A percentile compares a stretch with the other conserved stretches of the same genome.
phyloP scores from a whole-genome alignment of 2,888 invertebrate genomes.

The Pycnomerus fuliginosus region DNA sequence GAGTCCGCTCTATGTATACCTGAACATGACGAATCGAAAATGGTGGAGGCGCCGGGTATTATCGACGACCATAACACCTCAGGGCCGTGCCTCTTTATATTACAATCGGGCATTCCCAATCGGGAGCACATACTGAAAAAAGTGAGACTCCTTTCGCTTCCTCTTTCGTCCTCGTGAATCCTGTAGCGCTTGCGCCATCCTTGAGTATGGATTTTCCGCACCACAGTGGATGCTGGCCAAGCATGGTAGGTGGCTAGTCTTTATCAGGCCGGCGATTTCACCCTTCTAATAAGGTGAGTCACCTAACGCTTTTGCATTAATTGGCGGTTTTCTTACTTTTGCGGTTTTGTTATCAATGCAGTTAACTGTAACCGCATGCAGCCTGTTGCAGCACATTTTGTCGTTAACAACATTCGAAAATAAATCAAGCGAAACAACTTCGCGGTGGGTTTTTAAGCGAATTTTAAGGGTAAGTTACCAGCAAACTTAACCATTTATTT shows the following conservation, averaged over 20 bases:
- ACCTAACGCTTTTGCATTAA: constrained; percentile 14
- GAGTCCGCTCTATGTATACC: too few species aligned
- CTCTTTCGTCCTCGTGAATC: too few species aligned
- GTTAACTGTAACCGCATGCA: constrained; percentile 1
- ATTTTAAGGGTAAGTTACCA: too few species aligned
- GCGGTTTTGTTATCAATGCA: constrained; percentile 1
- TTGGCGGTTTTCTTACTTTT: background rate
- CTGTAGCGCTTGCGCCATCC: constrained; percentile 26
- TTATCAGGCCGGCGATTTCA: constrained; percentile 36
- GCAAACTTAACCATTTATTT: too few species aligned
- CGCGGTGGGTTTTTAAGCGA: too few species aligned
- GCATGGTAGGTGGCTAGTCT: constrained; percentile 15
- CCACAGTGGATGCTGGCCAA: constrained; percentile 24
- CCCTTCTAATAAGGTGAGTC: constrained; percentile 41
- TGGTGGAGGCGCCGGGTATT: constrained; percentile 15
- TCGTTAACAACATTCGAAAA: too few species aligned
- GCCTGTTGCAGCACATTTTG: background rate
- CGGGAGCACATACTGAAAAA: too few species aligned
- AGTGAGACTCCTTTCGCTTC: constrained; percentile 11
- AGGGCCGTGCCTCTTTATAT: background rate
- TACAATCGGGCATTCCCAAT: background rate
- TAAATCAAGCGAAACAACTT: too few species aligned
- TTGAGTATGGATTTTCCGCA: constrained; percentile 31
- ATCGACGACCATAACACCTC: background rate
- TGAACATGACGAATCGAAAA: too few species aligned